Base-by-base conservation (phyloP, 2,113 vertebrate species). In the Cynoglossus semilaevis region DNA sequence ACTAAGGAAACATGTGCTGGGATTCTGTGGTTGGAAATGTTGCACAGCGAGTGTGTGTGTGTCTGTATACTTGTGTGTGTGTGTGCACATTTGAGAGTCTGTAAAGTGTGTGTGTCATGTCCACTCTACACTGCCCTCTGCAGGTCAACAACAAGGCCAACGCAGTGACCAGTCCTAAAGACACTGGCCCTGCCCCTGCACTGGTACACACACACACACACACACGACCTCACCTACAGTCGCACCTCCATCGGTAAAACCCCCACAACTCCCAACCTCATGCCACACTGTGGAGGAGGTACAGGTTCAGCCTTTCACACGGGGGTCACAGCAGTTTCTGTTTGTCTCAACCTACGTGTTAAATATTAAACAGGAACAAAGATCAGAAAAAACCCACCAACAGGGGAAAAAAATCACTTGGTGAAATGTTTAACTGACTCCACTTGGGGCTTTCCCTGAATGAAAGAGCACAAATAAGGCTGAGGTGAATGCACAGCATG, bases 141-240 rank as follows among this genome's bases (percentile, higher is more conserved):
- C 95, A 99, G 96, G 97, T 96, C 91, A 99, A 96, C 95, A 99
- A 94, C 95, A 98, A 98, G 95, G 92, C 94, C 89, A 98, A 98
- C 94, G 93, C 95, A 93, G 94, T 95, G 93, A 98, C 94, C 93
- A 96, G 94, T 92, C 94, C 95, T 89, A 97, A 98, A 96, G 96
- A 99, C 88, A 93, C 94, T 91, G 92, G 94, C 87, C 91, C 94
- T 75, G 91, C 92, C 91, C 94, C 96, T 19, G 94, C 95, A 87
- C 95, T 99, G 96, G 96, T 98, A 99, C 93, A 93, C 80, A 91
- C 91, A 77, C 79, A 93, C 79, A 91, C 91, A 76, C 2, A 29
- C 2, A 29, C 79, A 77, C 77, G 70, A n/a, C 70, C 51, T 75
- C 75, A 67, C 14, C 74, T 37, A 72, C 82, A 80, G 59, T 56